Percentiles rank a stretch among this genome's conserved stretches.
phyloP scores from a whole-genome alignment of 2,797 vertebrate genomes.

The Myiothlypis chrysogaster region DNA sequence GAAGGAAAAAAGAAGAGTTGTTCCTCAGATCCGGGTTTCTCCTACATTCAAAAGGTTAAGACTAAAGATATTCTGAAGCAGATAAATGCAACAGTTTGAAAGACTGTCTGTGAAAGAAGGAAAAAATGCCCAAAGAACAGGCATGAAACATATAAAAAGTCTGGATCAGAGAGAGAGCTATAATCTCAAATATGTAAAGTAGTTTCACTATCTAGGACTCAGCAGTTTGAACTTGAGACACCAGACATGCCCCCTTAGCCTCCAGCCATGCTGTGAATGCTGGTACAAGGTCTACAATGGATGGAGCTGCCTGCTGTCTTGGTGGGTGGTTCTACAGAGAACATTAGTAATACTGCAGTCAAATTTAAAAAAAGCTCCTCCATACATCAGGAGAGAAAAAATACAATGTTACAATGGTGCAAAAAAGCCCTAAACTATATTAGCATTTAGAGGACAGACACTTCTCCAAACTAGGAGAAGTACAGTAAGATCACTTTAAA shows the following conservation, averaged over 20 bases:
- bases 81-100: neutral
- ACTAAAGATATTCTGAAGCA: neutral
- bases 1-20: neutral
- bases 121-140: neutral
- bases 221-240: neutral
- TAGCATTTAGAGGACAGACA: neutral
- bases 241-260: neutral
- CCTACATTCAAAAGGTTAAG: neutral
- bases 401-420: neutral
- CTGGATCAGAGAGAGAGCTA: neutral
- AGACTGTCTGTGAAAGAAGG: neutral
- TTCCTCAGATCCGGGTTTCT: neutral
- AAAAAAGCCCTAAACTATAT: neutral
- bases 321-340: rapidly evolving
- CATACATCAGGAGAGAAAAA: neutral
- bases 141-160: neutral
- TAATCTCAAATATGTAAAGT: neutral
- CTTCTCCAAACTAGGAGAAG: neutral
- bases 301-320: neutral
- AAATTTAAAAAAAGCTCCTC: neutral
- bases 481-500: neutral
- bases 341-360: neutral
- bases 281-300: neutral
- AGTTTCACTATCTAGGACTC: neutral
- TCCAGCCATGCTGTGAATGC: neutral